Percentiles rank a stretch among this genome's conserved stretches.
Conservation (phyloP, 2,113 vertebrate species). For the Candoia aspera region DNA sequence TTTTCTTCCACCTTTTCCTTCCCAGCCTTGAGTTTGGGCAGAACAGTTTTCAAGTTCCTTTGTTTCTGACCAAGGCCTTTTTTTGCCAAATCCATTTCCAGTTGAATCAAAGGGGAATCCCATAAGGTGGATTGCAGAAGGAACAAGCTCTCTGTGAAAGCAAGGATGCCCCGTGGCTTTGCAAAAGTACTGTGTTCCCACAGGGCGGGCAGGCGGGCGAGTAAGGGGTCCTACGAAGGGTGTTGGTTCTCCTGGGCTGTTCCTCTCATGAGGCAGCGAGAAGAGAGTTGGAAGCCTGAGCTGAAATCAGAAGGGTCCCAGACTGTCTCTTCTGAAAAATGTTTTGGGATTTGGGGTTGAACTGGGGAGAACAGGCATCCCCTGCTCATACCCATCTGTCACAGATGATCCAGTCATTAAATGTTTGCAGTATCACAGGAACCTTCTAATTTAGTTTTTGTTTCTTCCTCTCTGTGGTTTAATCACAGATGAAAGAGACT, state of each 20-base stretch:
- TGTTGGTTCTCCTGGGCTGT: neutral
- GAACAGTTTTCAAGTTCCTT: neutral
- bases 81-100: neutral
- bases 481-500: constrained; percentile 90
- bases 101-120: neutral
- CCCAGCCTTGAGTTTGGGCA: neutral
- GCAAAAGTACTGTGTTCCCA: too few species aligned
- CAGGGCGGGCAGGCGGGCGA: too few species aligned
- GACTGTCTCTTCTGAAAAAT: constrained; percentile 57
- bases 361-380: constrained; percentile 65
- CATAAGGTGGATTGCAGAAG: neutral
- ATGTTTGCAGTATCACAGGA: constrained; percentile 86
- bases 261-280: neutral
- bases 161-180: neutral
- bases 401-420: constrained; percentile 84
- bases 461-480: constrained; percentile 85
- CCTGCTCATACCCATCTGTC: constrained; percentile 76
- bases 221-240: neutral
- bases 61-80: neutral
- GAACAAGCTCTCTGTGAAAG: neutral
- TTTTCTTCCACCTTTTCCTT: neutral
- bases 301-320: neutral
- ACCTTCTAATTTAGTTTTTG: constrained; percentile 88
- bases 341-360: constrained; percentile 74
- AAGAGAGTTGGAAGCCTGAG: neutral